Percentiles rank a stretch among this genome's conserved stretches.
These are phyloP conservation scores for Apostichopus leukothele DNA, from an alignment of 53 echinoderm and acorn worm genomes.

Conservation along the genomic window DNA sequence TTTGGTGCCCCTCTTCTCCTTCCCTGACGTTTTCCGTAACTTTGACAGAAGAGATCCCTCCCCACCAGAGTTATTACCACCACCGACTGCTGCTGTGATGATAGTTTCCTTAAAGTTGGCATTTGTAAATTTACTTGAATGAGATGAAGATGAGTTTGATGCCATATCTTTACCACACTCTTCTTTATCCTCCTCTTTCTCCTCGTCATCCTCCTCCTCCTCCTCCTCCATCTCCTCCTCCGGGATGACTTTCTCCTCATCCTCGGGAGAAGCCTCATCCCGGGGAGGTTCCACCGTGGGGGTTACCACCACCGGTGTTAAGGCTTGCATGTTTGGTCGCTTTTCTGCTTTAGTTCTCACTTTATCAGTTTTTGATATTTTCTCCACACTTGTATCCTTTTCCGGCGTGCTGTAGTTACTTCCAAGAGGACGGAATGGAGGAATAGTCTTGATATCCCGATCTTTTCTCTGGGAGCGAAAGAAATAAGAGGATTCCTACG, in stretches of 20 bases:
- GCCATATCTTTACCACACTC: conserved; percentile 17
- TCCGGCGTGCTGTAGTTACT: conserved; percentile 90
- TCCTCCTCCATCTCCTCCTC: conserved; percentile 43
- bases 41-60: conserved; percentile 77
- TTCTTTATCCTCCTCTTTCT: conserved; percentile 51
- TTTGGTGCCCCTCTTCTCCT: conserved; percentile 25
- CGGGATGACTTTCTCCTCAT: conserved; percentile 40
- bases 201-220: conserved; percentile 64
- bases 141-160: conserved; percentile 44
- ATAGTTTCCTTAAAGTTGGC: conserved; percentile 96
- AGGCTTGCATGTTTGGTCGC: conserved; percentile 30
- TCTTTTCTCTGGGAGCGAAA: conserved; percentile 84
- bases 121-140: conserved; percentile 91
- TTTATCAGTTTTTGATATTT: conserved; percentile 54
- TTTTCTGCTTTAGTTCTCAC: conserved; percentile 58
- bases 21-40: conserved; percentile 61
- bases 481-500: conserved; percentile 27
- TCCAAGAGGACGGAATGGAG: conserved; percentile 89
- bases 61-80: conserved; percentile 45
- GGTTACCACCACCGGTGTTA: not conserved
- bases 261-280: not conserved
- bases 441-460: conserved; percentile 98
- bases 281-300: not conserved
- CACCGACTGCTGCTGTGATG: conserved; percentile 58
- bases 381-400: conserved; percentile 60